Evolutionary conservation across 2,888 invertebrate genomes (phyloP), one percentile per base, ranked within the genome.

Genomic region (Phytoseiulus persimilis): DNA sequence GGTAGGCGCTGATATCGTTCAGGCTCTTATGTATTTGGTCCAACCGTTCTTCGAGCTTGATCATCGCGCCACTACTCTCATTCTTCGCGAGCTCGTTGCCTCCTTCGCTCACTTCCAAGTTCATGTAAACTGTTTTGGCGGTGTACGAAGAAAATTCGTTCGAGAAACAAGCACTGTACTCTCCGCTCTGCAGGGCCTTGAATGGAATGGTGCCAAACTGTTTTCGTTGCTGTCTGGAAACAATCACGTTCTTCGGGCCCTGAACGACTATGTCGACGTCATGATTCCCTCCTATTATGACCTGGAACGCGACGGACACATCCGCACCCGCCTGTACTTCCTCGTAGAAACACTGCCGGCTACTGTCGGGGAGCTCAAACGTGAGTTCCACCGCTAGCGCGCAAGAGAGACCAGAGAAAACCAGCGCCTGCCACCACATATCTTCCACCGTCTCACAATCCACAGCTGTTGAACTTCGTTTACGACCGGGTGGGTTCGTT

Each of bases 81-180:
- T 96, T 96, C 90, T 96, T 93, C 33, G 91, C 83, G 31, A 97
- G 97, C 33, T 97, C 93, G 0, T 96, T 95, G 89, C 95, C 94
- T 93, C 98, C 97, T 84, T 93, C 93, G 2, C 98, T 98, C 39
- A 97, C 96, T 95, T 97, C 96, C 92, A 99, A 96, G 93, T 99
- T 98, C 95, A 99, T 97, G 93, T 99, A 99, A 32, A 99, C 97
- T 91, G 98, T 94, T 93, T 99, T 99, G 93, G 99, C 99, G 14
- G 98, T 97, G 93, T 99, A 98, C 90, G 99, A 98, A 89, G 99
- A 99, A 93, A 99, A 99, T 93, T 99, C 98, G 94, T 99, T 99
- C 93, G 98, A 98, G 93, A 99, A 99, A 93, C 99, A 98, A 18
- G 96, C 96, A 91, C 95, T 95, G 92, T 97, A 97, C 0, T 95